phyloP scores from a whole-genome alignment of 2,113 vertebrate genomes.

The Nothoprocta perdicaria region DNA sequence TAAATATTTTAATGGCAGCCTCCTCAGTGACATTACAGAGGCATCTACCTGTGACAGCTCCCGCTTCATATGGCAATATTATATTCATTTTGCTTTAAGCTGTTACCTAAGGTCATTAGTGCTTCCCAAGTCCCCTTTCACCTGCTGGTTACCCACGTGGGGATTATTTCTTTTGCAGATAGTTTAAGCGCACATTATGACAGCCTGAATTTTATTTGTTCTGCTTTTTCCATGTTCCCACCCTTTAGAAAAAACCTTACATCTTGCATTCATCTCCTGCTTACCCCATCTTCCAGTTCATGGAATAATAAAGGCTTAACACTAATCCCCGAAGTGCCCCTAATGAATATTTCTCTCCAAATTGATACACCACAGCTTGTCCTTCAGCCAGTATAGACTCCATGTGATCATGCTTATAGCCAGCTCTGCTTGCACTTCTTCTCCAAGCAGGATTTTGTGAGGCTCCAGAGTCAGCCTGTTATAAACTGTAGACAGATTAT shows the following conservation, averaged over 20 bases:
- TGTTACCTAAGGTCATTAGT: neutral
- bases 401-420: neutral
- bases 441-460: slow-evolving; percentile 13
- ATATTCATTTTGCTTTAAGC: neutral
- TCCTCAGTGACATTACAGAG: neutral
- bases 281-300: neutral
- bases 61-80: rapidly evolving
- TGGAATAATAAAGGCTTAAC: neutral
- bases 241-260: neutral
- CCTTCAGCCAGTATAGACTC: neutral
- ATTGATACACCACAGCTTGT: neutral
- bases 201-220: neutral
- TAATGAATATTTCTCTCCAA: neutral
- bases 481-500: neutral
- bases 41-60: neutral
- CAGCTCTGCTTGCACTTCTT: neutral
- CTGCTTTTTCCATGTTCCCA: neutral
- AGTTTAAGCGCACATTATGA: neutral
- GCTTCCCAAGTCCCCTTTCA: neutral
- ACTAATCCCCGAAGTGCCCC: neutral
- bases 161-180: neutral
- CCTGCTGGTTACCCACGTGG: rapidly evolving
- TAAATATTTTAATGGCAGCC: neutral
- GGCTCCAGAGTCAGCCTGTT: neutral
- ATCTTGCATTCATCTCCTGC: neutral